phyloP scores from a whole-genome alignment of 2,888 invertebrate species.

The Thera obeliscata region DNA sequence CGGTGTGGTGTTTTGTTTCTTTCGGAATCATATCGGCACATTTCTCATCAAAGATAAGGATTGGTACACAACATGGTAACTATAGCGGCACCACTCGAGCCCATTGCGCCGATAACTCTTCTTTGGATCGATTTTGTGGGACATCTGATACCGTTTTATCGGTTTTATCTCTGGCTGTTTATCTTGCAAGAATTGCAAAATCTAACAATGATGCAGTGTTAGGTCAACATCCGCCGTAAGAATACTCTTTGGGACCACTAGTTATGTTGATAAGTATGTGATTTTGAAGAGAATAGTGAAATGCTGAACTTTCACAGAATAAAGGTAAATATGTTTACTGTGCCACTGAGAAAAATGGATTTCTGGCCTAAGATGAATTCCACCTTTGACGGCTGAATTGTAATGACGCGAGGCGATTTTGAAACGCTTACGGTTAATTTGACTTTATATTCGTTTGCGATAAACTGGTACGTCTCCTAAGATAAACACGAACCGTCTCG shows the following conservation, averaged over 20 bases:
- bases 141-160: constrained; percentile 50
- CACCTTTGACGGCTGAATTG: too few species aligned
- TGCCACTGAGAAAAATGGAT: too few species aligned
- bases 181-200: constrained; percentile 61
- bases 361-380: too few species aligned
- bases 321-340: neutral
- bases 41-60: constrained; percentile 16
- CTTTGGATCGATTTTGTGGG: constrained; percentile 57
- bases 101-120: constrained; percentile 57
- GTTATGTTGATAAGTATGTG: constrained; percentile 10
- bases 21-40: neutral
- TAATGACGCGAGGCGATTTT: too few species aligned
- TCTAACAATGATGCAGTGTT: constrained; percentile 47
- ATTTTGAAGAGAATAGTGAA: constrained; percentile 5
- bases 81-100: constrained; percentile 41
- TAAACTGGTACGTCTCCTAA: too few species aligned
- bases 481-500: too few species aligned
- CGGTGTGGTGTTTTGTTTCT: neutral
- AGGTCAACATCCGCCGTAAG: constrained; percentile 37
- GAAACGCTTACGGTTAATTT: too few species aligned
- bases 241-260: constrained; percentile 6
- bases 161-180: constrained; percentile 61
- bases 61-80: neutral
- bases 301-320: constrained; percentile 20
- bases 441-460: too few species aligned